A percentile compares a stretch with the other conserved stretches of the same genome.
Conservation (phyloP, 53 echinoderm and acorn worm species). For the Mesocentrotus franciscanus region DNA sequence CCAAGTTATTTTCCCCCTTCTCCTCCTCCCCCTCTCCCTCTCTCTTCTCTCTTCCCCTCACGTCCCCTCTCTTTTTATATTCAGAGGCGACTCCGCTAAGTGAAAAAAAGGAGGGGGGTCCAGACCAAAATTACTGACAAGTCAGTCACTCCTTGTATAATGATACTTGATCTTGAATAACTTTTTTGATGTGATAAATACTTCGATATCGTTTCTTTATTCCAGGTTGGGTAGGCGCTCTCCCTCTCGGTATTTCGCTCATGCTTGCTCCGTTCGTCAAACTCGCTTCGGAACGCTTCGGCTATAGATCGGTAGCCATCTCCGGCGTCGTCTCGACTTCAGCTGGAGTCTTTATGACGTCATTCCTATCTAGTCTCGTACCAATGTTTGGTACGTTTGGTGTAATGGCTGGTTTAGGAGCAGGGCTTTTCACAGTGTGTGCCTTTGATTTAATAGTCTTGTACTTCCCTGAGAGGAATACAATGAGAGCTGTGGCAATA, state of each 20-base stretch:
- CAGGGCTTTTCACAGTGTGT: not conserved
- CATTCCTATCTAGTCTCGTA: slow-evolving; percentile 15
- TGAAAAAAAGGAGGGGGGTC: too few relatives aligned
- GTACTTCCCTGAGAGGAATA: slow-evolving; percentile 20
- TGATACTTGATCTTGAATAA: too few relatives aligned
- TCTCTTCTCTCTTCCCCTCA: too few relatives aligned
- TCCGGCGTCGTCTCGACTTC: slow-evolving; percentile 17
- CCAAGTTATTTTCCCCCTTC: too few relatives aligned
- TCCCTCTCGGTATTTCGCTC: slow-evolving; percentile 29
- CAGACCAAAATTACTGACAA: too few relatives aligned
- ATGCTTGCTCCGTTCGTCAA: slow-evolving; percentile 25
- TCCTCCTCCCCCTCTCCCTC: too few relatives aligned
- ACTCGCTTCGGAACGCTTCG: slow-evolving; percentile 33
- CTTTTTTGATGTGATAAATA: too few relatives aligned
- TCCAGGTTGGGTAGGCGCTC: slow-evolving; percentile 23
- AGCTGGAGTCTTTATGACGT: slow-evolving; percentile 23
- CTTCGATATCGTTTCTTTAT: not conserved
- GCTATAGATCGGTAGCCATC: slow-evolving; percentile 18
- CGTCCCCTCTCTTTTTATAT: too few relatives aligned
- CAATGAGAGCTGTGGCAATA: not conserved
- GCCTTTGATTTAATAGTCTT: slow-evolving; percentile 23
- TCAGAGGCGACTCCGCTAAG: too few relatives aligned
- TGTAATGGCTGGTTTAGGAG: slow-evolving; percentile 1
- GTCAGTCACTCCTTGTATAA: too few relatives aligned
- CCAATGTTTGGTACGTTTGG: slow-evolving; percentile 24